These are phyloP conservation scores for Chascanopsetta lugubris DNA, from an alignment of 2,113 vertebrate genomes.

Conservation along the genomic window DNA sequence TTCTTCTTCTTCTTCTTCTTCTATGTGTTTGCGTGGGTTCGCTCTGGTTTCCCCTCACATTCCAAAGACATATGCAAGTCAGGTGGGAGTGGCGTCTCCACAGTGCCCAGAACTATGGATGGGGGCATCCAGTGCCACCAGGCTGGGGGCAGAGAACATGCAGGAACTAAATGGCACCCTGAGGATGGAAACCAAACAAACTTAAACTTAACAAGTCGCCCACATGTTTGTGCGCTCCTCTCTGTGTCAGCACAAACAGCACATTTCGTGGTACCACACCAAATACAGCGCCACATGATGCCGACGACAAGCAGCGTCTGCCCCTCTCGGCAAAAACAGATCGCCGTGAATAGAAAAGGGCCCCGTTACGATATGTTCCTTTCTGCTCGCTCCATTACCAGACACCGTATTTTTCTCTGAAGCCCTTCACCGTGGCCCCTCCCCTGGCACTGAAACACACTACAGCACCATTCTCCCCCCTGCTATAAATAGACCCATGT, in stretches of 20 bases:
- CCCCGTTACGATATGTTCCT: slow-evolving; percentile 33
- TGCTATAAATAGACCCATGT: slow-evolving; percentile 78
- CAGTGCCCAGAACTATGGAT: slow-evolving; percentile 32
- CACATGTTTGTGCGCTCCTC: slow-evolving; percentile 22
- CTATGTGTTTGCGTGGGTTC: slow-evolving; percentile 42
- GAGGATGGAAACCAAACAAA: slow-evolving; percentile 19
- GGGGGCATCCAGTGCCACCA: slow-evolving; percentile 20
- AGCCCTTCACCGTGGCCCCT: slow-evolving; percentile 41
- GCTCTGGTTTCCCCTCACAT: slow-evolving; percentile 54
- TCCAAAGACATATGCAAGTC: slow-evolving; percentile 53
- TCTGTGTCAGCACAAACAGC: slow-evolving; percentile 8
- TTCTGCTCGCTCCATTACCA: slow-evolving; percentile 32
- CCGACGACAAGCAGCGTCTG: slow-evolving; percentile 1
- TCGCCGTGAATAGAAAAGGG: slow-evolving; percentile 19
- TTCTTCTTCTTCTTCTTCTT: slow-evolving; percentile 8
- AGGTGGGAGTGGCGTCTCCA: slow-evolving; percentile 45
- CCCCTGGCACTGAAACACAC: slow-evolving; percentile 48
- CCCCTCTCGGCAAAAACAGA: slow-evolving; percentile 11
- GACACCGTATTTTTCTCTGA: slow-evolving; percentile 36
- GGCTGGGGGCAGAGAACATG: slow-evolving; percentile 25
- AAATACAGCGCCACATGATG: slow-evolving; percentile 7
- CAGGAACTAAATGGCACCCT: slow-evolving; percentile 40
- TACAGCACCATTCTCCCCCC: slow-evolving; percentile 42
- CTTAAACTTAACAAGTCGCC: slow-evolving; percentile 15
- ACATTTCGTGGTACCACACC: slow-evolving; percentile 2